Percentiles rank a stretch among this genome's conserved stretches.
These are phyloP conservation scores for Ptychochromis oligacanthus DNA, from an alignment of 2,113 vertebrate species.

Conservation along the genomic window DNA sequence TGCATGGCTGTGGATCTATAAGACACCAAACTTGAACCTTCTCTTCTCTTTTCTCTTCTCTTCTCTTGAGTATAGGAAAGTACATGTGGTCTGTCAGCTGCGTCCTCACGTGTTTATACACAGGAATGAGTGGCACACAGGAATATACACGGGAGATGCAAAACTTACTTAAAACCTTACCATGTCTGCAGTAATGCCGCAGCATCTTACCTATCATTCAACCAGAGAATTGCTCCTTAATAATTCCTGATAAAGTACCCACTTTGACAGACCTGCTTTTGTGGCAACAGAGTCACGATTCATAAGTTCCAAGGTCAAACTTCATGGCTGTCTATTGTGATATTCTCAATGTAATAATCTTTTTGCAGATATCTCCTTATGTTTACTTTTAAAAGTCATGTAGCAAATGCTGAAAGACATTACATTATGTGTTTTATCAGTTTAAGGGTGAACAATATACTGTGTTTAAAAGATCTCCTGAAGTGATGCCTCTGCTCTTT, in stretches of 20 bases:
- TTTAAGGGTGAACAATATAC: not conserved
- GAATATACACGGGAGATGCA: not conserved
- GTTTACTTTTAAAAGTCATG: not conserved
- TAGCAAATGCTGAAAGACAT: not conserved
- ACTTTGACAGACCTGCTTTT: slow-evolving; percentile 1
- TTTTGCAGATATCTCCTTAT: not conserved
- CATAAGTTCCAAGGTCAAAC: slow-evolving; percentile 49
- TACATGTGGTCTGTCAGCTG: not conserved
- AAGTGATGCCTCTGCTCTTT: not conserved
- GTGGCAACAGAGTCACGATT: slow-evolving; percentile 45
- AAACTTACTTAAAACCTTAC: not conserved
- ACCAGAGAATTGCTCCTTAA: slow-evolving; percentile 10
- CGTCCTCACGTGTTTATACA: not conserved
- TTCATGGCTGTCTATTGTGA: slow-evolving; percentile 40
- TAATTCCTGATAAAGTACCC: not conserved
- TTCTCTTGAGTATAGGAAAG: not conserved
- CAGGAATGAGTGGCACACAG: not conserved
- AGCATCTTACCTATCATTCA: slow-evolving; percentile 3
- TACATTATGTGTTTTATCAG: not conserved
- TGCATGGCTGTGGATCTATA: not conserved
- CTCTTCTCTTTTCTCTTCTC: not conserved
- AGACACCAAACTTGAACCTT: not conserved
- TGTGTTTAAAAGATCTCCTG: not conserved
- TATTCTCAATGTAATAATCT: slow-evolving; percentile 25
- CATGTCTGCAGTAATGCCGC: not conserved